A percentile compares a stretch with the other conserved stretches of the same genome.
These are phyloP conservation scores for Lamellibrachia luymesi DNA, from an alignment of 1,140 invertebrate genomes.

Conservation along the genomic window DNA sequence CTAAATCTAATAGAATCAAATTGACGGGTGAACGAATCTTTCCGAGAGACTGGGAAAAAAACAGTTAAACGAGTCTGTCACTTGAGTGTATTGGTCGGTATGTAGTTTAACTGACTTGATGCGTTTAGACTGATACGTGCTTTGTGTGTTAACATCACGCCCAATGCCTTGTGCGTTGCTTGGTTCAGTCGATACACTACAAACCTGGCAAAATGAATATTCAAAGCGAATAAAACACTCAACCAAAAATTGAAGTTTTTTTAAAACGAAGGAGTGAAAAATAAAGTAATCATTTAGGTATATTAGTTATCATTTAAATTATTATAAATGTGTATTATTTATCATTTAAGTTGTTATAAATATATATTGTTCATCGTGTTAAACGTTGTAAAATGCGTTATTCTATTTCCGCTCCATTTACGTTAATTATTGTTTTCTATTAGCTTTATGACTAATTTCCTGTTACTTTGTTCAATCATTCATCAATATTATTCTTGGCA, in stretches of 20 bases:
- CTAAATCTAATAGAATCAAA: neutral
- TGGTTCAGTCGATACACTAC: neutral
- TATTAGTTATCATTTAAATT: too few species aligned
- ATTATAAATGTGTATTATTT: too few species aligned
- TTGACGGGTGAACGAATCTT: neutral
- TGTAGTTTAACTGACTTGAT: neutral
- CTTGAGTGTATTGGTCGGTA: neutral
- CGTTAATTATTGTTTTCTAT: too few species aligned
- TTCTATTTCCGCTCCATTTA: too few species aligned
- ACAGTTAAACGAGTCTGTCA: neutral
- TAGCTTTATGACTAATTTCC: too few species aligned
- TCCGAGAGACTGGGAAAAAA: neutral
- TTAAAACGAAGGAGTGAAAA: too few species aligned
- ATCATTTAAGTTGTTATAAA: too few species aligned
- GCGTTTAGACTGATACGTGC: neutral
- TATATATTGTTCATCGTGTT: too few species aligned
- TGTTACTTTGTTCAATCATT: too few species aligned
- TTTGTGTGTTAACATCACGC: neutral
- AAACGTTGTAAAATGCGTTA: too few species aligned
- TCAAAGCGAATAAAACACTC: neutral
- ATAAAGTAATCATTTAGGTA: too few species aligned
- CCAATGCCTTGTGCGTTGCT: neutral
- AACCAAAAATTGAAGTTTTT: neutral
- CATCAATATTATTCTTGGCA: too few species aligned
- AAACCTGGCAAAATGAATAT: neutral